Percentiles rank a stretch among this genome's conserved stretches.
These are phyloP conservation scores for Coboldia fuscipes DNA, from an alignment of 1,140 invertebrate species.

Conservation along the genomic window DNA sequence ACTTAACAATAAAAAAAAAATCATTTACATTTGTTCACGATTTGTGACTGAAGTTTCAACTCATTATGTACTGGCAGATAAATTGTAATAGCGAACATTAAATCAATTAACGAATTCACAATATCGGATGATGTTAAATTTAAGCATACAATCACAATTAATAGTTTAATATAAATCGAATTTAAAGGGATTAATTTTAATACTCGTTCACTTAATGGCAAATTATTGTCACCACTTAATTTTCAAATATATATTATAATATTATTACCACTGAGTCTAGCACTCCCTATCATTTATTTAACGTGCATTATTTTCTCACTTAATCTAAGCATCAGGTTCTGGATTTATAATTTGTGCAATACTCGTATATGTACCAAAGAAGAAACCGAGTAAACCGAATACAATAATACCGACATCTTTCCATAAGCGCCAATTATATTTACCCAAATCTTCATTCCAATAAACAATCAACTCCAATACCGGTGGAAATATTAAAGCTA, in stretches of 20 bases:
- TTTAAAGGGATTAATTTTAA: neutral
- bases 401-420: slow-evolving; percentile 49
- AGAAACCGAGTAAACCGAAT: slow-evolving; percentile 53
- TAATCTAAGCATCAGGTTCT: slow-evolving; percentile 1
- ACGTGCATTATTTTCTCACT: neutral
- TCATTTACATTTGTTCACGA: no score
- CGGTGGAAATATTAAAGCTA: slow-evolving; percentile 80
- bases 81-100: no score
- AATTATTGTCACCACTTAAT: no score
- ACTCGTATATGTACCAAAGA: slow-evolving; percentile 59
- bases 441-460: slow-evolving; percentile 39
- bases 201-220: neutral
- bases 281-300: no score
- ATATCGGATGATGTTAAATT: no score
- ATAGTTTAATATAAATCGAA: neutral
- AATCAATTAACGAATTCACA: no score
- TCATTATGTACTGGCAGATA: no score
- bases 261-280: no score
- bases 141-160: neutral
- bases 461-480: slow-evolving; percentile 72
- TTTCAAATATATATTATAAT: no score
- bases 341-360: slow-evolving; percentile 35
- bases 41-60: no score
- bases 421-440: slow-evolving; percentile 35
- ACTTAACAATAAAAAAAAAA: no score